A percentile compares a stretch with the other conserved stretches of the same genome.
Conservation (phyloP, 2,797 vertebrate genomes). For the Malacoraja senta region DNA sequence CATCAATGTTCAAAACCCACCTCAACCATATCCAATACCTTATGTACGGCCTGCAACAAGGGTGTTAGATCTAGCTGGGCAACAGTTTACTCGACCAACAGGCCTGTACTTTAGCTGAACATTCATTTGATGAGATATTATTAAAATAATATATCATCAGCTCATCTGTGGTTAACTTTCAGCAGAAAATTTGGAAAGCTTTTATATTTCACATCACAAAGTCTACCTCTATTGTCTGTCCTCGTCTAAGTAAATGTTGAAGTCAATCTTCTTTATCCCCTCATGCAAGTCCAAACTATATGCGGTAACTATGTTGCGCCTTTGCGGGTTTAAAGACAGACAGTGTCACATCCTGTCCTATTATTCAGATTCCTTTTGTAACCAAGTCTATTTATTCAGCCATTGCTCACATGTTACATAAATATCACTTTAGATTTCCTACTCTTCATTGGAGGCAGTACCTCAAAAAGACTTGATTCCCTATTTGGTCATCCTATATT, state of each 20-base stretch:
- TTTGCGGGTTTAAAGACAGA: background rate
- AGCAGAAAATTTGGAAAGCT: background rate
- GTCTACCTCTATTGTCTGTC: background rate
- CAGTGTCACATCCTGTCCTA: background rate
- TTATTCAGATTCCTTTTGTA: no score
- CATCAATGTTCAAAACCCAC: background rate
- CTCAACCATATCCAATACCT: background rate
- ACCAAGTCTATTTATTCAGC: no score
- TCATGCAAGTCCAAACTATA: background rate
- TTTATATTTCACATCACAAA: background rate
- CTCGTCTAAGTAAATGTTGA: background rate
- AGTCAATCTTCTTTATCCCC: background rate
- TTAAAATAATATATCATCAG: background rate
- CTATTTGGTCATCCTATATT: no score
- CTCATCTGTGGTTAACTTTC: background rate
- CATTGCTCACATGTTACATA: no score
- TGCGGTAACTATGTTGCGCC: background rate
- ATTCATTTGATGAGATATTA: background rate
- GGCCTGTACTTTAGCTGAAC: background rate
- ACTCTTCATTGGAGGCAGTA: no score
- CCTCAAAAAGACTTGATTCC: no score
- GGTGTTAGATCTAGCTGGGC: background rate
- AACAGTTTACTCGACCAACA: background rate
- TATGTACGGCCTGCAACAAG: no score
- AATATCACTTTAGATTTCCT: no score